phyloP scores from a whole-genome alignment of 2,113 vertebrate genomes.

The Hypocryptadius cinnamomeus region DNA sequence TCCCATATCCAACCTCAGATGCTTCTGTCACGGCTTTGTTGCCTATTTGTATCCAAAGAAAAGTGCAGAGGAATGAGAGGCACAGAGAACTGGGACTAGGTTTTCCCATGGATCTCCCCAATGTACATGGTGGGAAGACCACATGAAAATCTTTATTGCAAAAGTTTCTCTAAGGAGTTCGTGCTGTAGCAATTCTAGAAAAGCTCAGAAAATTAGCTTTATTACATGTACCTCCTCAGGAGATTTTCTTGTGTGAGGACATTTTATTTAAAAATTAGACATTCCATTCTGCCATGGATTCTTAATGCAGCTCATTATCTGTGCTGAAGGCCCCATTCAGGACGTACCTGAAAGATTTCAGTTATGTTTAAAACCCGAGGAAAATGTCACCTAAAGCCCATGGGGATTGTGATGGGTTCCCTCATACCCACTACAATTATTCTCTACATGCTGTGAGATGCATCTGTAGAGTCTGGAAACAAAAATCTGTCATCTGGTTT shows the following conservation, averaged over 20 bases:
- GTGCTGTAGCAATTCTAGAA: not conserved
- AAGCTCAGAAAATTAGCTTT: not conserved
- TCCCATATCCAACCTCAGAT: not conserved
- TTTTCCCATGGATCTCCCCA: not conserved
- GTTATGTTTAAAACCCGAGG: not conserved
- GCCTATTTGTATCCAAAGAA: not conserved
- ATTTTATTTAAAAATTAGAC: not conserved
- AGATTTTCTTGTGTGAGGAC: constrained; percentile 1
- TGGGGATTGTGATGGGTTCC: not conserved
- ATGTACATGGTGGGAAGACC: not conserved
- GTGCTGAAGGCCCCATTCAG: not conserved
- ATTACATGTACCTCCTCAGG: not conserved
- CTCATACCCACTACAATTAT: not conserved
- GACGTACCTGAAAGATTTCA: not conserved
- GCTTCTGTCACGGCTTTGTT: not conserved
- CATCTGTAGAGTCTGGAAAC: not conserved
- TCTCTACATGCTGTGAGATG: not conserved
- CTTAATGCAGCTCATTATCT: not conserved
- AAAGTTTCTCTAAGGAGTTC: not conserved
- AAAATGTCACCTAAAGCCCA: not conserved
- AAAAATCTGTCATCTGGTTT: constrained; percentile 30
- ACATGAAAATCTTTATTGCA: not conserved
- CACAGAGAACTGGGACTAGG: not conserved
- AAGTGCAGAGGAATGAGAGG: not conserved
- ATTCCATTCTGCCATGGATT: not conserved